Evolutionary conservation across 1,140 invertebrate genomes (phyloP), one percentile per base, ranked within the genome.

Genomic region (Holcopasites calliopsidis): DNA sequence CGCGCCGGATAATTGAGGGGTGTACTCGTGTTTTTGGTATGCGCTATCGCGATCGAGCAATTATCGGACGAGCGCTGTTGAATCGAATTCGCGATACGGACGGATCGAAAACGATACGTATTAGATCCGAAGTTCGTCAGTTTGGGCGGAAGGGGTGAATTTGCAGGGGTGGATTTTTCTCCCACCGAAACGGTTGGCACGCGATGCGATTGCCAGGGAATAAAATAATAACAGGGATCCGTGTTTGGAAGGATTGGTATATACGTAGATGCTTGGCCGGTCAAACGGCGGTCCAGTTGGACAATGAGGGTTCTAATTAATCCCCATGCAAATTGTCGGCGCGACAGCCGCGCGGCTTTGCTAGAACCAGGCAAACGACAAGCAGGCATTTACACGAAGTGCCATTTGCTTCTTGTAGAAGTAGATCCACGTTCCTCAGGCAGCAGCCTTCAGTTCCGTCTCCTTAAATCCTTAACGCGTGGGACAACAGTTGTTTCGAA

Each of bases 281-380:
- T 23, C 64, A 40, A 54, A 28, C 28, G 16, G 26, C 13, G 6
- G 11, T 7, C 2, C 18, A 7, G 58, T 72, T 64, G 28, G 26
- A 72, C 70, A 72, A 64, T 54, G 49, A 42, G 28, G 49, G 13
- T 35, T 73, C 65, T 72, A 72, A 72, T 72, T 72, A 72, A 64
- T 47, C 70, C 47, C 57, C 28, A 18, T 52, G 40, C 62, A 72
- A 72, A 72, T 64, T 54, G 47, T 23, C 8, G 35, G 23, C 5
- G 58, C 7, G 1, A 23, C 18, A 8, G 50, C 38, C 23, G 11
- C 40, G 2, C 35, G 50, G 26, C 28, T 42, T 54, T 54, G 70
- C 65, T 49, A 16, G 70, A 21, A 33, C 65, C 70, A 13, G 13
- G 60, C 49, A 65, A 73, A 73, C 33, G 54, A 42, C 60, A 65